phyloP scores from a whole-genome alignment of 2,113 vertebrate genomes.

The Taxidea taxus region DNA sequence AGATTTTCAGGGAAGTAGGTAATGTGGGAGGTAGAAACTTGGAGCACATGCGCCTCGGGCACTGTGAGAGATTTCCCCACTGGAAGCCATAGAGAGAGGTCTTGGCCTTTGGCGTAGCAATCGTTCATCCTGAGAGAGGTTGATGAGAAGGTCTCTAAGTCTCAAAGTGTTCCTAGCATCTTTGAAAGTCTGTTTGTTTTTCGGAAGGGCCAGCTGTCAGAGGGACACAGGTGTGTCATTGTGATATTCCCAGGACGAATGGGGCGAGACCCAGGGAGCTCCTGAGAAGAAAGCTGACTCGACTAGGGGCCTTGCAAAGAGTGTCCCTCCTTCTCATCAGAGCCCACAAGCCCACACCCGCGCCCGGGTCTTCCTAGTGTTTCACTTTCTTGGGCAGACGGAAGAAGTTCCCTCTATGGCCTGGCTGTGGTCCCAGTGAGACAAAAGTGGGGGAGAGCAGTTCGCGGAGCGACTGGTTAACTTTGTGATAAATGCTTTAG shows the following conservation, averaged over 20 bases:
- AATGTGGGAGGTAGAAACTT: background rate
- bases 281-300: background rate
- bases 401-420: background rate
- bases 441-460: background rate
- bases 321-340: background rate
- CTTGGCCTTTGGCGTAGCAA: background rate
- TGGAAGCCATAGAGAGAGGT: rapidly evolving
- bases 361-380: background rate
- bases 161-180: background rate
- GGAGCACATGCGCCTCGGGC: background rate
- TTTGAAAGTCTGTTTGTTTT: background rate
- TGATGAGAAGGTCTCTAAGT: background rate
- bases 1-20: background rate
- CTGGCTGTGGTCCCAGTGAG: background rate
- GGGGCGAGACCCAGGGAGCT: background rate
- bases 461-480: background rate
- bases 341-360: too few relatives aligned
- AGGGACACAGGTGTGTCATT: background rate
- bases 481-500: background rate
- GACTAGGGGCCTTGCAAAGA: background rate
- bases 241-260: background rate
- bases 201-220: background rate
- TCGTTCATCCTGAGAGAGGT: background rate
- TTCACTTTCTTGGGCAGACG: background rate
- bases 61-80: background rate